Base-by-base conservation (phyloP, 2,113 vertebrate species). In the Brachypodius melanocephalos region DNA sequence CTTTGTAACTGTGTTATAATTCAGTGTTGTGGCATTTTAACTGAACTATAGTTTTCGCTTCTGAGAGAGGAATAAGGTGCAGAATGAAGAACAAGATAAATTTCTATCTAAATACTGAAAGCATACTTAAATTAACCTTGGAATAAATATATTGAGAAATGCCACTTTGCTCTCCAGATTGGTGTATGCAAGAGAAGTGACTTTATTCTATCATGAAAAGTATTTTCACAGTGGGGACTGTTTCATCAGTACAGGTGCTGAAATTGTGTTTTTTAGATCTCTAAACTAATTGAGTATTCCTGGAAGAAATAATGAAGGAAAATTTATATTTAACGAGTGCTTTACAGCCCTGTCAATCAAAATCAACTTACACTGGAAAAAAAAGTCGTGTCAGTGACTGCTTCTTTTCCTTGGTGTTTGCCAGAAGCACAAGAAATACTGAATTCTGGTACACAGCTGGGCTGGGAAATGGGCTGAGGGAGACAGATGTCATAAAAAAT, bases 311-410 rank as follows among this genome's bases (percentile, higher is more conserved):
- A 88, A 90, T 29, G 16, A 62, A 58, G 38, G 38, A 85, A 80
- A 88, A 86, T 29, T 26, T 71, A 15, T 59, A 74, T 80, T 84
- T 4, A 5, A 73, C 49, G 88, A 91, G 31, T 36, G 51, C 40
- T 90, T 88, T 77, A 71, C 31, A 90, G 75, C 28, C 46, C 52
- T 67, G 92, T 83, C 94, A 93, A 63, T 95, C 88, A 86, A 91
- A 90, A 93, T 49, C 55, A 58, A 42, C 24, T 42, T 58, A 62
- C 42, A 38, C 4, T 25, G 9, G 67, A 32, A n/a, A 67, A 75
- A 92, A 95, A 85, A 14, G 28, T 22, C 10, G 22, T 43, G 63
- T 62, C 34, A 25, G 38, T 40, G 75, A 57, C 71, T 69, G 42
- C 13, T 92, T 24, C 79, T 69, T 95, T 51, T 63, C 67, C 38